Percentiles rank a stretch among this genome's conserved stretches.
phyloP scores from a whole-genome alignment of 1,140 invertebrate species.

The Conopomorpha cramerella region DNA sequence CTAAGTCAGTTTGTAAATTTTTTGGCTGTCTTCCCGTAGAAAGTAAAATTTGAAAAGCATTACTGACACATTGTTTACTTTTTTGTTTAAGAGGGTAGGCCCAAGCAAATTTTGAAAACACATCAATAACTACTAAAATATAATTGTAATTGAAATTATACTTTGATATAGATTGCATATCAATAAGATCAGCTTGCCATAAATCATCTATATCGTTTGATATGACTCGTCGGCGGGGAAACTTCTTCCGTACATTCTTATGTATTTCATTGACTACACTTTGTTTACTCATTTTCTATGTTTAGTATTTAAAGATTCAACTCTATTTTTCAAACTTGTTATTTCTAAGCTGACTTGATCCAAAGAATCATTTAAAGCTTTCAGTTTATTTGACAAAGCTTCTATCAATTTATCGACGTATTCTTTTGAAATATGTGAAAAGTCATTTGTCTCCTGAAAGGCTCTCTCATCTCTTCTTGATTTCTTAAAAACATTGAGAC shows the following conservation, averaged over 20 bases:
- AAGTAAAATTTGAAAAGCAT: conserved; percentile 12
- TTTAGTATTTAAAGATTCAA: too few relatives aligned
- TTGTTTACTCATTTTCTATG: conserved; percentile 10
- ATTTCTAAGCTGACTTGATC: too few relatives aligned
- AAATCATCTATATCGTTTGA: conserved; percentile 32
- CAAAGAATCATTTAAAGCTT: too few relatives aligned
- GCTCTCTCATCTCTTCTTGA: too few relatives aligned
- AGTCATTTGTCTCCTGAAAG: too few relatives aligned
- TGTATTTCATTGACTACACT: conserved; percentile 29
- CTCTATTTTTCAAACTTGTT: neutral
- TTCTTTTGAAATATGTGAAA: too few relatives aligned
- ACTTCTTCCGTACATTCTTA: conserved; percentile 29
- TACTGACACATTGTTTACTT: conserved; percentile 22
- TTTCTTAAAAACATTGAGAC: neutral
- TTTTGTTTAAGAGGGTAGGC: conserved; percentile 50
- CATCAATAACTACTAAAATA: conserved; percentile 50
- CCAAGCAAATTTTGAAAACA: conserved; percentile 51
- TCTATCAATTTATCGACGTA: too few relatives aligned
- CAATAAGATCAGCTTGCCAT: conserved; percentile 41
- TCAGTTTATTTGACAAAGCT: too few relatives aligned
- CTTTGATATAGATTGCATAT: conserved; percentile 25
- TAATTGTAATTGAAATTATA: conserved; percentile 43
- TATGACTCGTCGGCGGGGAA: conserved; percentile 21
- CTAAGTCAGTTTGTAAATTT: conserved; percentile 49
- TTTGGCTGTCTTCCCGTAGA: conserved; percentile 17